These are phyloP conservation scores for Cosmorhoe ocellata DNA, from an alignment of 2,888 invertebrate genomes.

Conservation along the genomic window DNA sequence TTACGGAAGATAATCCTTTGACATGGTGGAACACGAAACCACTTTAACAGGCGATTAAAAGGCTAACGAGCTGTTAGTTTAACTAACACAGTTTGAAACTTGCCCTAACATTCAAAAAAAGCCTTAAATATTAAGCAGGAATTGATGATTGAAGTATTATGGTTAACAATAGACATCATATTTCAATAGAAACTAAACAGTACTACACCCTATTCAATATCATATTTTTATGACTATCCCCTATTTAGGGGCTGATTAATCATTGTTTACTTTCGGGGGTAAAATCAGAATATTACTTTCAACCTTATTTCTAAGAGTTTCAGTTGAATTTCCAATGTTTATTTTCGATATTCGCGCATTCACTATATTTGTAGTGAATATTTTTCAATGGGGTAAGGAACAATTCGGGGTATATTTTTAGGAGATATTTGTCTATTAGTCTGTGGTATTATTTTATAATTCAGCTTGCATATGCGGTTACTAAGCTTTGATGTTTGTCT, in stretches of 20 bases:
- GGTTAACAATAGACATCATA: constrained; percentile 9
- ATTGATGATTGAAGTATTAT: constrained; percentile 1
- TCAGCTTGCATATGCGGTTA: constrained; percentile 23
- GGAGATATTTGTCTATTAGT: constrained; percentile 13
- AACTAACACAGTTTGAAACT: no score
- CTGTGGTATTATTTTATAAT: constrained; percentile 29
- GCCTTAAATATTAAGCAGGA: not conserved
- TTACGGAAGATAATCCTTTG: no score
- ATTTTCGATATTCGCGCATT: not conserved
- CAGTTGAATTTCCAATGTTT: not conserved
- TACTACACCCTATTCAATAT: constrained; percentile 44
- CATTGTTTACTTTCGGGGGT: constrained; percentile 36
- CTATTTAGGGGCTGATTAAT: constrained; percentile 37
- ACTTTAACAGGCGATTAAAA: no score
- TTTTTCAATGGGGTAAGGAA: not conserved
- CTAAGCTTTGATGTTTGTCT: constrained; percentile 7
- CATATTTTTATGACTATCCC: constrained; percentile 52
- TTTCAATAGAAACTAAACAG: constrained; percentile 26
- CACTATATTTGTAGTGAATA: not conserved
- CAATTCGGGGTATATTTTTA: not conserved
- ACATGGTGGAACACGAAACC: no score
- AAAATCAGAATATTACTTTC: constrained; percentile 5
- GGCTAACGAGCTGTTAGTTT: no score
- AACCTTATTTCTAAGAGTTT: not conserved
- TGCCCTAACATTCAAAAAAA: no score